Base-by-base conservation (phyloP, 2,888 invertebrate species). In the Hydriomena furcata region DNA sequence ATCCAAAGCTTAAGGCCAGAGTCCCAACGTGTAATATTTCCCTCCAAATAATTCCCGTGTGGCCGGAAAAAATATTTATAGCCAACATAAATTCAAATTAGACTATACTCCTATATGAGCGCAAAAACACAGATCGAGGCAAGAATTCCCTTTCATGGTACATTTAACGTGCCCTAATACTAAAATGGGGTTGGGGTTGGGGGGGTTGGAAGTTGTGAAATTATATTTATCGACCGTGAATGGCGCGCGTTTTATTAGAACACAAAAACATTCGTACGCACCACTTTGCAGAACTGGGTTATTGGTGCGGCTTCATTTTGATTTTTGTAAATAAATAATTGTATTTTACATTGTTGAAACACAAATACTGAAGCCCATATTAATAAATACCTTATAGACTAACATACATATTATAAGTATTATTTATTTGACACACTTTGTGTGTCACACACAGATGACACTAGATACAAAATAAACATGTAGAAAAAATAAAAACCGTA, bases 1-100 rank as follows among this genome's bases (percentile, higher is more conserved):
- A 7, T n/a, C 24, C n/a, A 11, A 8, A 5, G 34, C 34, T 8
- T 35, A 11, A 24, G 23, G 13, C 36, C 12, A 13, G 8, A 25
- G 24, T 25, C 42, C 24, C 17, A 17, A 17, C 47, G 43, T 13
- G 44, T 55, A 66, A 69, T 68, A 66, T 66, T 67, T 66, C 61
- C 58, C 54, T 54, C 32, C 65, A 68, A 73, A 71, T 76, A 68
- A 70, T 66, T 74, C 69, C 61, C 58, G 53, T 45, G 66, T 63
- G 66, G 70, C 61, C 66, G 64, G 61, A 61, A 66, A 66, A 67
- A 74, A 76, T 77, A 77, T 78, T 76, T 77, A 78, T 73, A 61
- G 63, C 65, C 17, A 38, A 57, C 69, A 76, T 78, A 78, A 78
- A 78, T 78, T 76, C 72, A 73, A 76, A 76, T 76, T 73, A 75